These are phyloP conservation scores for Riparia riparia DNA, from an alignment of 2,113 vertebrate genomes.

Conservation along the genomic window DNA sequence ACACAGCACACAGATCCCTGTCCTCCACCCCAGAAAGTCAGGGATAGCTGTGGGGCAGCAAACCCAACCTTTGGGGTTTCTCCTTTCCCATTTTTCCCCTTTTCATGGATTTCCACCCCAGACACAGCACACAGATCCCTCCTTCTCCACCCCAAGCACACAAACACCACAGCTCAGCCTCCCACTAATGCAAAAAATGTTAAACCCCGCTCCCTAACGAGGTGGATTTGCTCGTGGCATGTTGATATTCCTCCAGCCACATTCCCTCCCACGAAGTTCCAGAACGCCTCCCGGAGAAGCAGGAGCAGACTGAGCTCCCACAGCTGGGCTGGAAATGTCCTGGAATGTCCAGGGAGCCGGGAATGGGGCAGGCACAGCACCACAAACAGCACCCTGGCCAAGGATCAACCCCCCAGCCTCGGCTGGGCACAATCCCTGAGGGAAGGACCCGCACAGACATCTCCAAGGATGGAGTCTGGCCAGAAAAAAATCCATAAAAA, in stretches of 20 bases:
- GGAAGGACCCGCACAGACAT: neutral
- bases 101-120: neutral
- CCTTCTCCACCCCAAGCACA: neutral
- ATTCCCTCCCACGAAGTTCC: constrained; percentile 19
- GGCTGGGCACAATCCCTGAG: fast-evolving
- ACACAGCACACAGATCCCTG: too few relatives aligned
- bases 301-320: neutral
- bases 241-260: neutral
- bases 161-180: neutral
- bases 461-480: neutral
- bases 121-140: neutral
- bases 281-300: neutral
- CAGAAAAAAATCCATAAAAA: neutral
- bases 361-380: neutral
- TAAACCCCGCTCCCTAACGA: neutral
- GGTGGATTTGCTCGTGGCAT: neutral
- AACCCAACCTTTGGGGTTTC: neutral
- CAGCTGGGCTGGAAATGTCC: neutral
- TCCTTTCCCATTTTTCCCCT: too few relatives aligned
- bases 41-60: neutral
- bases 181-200: neutral
- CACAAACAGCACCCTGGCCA: fast-evolving
- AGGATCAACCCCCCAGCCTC: neutral
- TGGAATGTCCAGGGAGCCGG: neutral
- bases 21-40: neutral